These are phyloP conservation scores for Rhea americana DNA, from an alignment of 2,113 vertebrate species.

Conservation along the genomic window DNA sequence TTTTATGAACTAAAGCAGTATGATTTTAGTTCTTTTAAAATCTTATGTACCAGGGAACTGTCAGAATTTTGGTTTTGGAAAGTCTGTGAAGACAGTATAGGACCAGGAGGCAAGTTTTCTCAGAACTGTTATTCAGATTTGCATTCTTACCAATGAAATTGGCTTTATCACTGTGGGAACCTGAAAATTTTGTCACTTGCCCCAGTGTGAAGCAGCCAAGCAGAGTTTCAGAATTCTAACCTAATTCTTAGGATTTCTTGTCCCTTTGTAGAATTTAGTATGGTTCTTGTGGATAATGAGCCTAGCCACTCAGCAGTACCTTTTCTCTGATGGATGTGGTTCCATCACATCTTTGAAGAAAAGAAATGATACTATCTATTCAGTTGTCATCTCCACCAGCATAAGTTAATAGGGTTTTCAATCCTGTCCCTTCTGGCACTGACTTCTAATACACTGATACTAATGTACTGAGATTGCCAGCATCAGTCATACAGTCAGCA, in stretches of 20 bases:
- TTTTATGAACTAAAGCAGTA: background rate
- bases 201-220: background rate
- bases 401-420: background rate
- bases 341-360: background rate
- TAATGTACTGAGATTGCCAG: background rate
- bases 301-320: background rate
- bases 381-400: background rate
- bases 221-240: background rate
- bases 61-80: background rate
- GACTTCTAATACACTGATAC: background rate
- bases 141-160: constrained; percentile 3
- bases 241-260: background rate
- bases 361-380: background rate
- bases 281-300: background rate
- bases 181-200: background rate
- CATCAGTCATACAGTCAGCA: accelerated
- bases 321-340: background rate
- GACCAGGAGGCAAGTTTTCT: constrained; percentile 15
- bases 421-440: background rate
- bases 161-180: constrained; percentile 27
- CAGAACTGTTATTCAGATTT: background rate
- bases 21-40: constrained; percentile 49
- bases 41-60: background rate
- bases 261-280: background rate
- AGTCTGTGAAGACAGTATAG: background rate